These are phyloP conservation scores for Caenorhabditis zanzibari DNA, from an alignment of 2,888 invertebrate species.

Conservation along the genomic window DNA sequence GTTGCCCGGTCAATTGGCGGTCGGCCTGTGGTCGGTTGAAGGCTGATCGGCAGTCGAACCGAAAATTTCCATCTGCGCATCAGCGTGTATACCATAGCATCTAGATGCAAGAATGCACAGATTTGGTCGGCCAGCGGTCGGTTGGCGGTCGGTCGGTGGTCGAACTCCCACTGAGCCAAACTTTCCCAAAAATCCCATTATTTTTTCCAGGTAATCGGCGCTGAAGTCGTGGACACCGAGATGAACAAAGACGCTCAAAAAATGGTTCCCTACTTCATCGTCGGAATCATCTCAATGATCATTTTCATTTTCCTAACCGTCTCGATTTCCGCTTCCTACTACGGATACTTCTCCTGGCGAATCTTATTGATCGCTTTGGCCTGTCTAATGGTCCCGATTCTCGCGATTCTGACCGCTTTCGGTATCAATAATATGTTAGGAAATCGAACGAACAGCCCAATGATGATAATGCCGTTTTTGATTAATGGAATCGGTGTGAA, in stretches of 20 bases:
- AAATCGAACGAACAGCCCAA: conserved; percentile 79
- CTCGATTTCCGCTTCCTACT: conserved; percentile 66
- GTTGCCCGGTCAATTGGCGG: too few species aligned
- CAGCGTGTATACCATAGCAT: too few species aligned
- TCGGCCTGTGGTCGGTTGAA: too few species aligned
- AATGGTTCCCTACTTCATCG: conserved; percentile 80
- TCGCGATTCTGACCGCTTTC: conserved; percentile 80
- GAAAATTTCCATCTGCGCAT: too few species aligned
- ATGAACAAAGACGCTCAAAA: conserved; percentile 82
- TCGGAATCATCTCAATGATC: conserved; percentile 73
- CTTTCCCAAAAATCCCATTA: too few species aligned
- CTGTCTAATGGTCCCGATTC: conserved; percentile 77
- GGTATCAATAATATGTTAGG: conserved; percentile 78
- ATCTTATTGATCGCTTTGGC: conserved; percentile 75
- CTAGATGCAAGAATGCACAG: too few species aligned
- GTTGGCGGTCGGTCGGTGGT: too few species aligned
- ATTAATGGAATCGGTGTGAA: conserved; percentile 83
- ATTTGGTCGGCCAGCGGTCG: too few species aligned
- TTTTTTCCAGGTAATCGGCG: conserved; percentile 78
- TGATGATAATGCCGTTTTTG: conserved; percentile 83
- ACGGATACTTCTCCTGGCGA: conserved; percentile 69
- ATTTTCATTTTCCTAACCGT: conserved; percentile 65
- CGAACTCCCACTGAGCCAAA: too few species aligned
- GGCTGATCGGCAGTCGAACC: too few species aligned
- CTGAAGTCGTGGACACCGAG: conserved; percentile 82